Evolutionary conservation across 2,797 vertebrate species (phyloP).

Genomic region (Gastrophryne carolinensis): DNA sequence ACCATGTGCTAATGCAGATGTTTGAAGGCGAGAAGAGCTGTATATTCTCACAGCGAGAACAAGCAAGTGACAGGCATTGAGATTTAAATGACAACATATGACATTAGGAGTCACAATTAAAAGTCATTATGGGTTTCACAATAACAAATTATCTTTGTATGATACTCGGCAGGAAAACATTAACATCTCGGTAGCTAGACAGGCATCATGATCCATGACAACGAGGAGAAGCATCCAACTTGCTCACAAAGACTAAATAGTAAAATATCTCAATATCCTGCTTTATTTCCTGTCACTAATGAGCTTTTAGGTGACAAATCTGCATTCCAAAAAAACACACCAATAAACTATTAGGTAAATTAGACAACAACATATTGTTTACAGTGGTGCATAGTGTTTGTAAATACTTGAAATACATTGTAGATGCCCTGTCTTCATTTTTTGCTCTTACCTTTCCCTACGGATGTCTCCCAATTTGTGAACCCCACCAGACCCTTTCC

Average conservation of each 20-base stretch:
- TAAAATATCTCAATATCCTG: background rate
- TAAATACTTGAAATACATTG: too few species aligned
- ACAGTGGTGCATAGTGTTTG: too few species aligned
- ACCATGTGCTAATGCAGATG: slow-evolving; percentile 54
- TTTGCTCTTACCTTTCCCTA: too few species aligned
- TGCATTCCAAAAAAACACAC: background rate
- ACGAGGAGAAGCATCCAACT: slow-evolving; percentile 26
- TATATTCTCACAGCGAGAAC: slow-evolving; percentile 55
- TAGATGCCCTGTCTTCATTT: too few species aligned
- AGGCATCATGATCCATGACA: slow-evolving; percentile 49
- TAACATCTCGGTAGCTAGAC: slow-evolving; percentile 59
- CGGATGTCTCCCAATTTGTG: too few species aligned
- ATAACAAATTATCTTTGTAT: slow-evolving; percentile 61
- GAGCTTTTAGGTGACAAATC: background rate
- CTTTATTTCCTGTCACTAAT: background rate
- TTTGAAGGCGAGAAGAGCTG: slow-evolving; percentile 53
- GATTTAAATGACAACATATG: slow-evolving; percentile 62
- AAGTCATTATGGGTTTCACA: slow-evolving; percentile 59
- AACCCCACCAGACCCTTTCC: too few species aligned
- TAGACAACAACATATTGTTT: too few species aligned
- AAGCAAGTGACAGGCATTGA: slow-evolving; percentile 58
- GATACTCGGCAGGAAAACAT: slow-evolving; percentile 59
- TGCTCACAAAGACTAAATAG: background rate
- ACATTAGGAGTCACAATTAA: slow-evolving; percentile 63
- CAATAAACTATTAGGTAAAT: too few species aligned